Percentiles rank a stretch among this genome's conserved stretches.
phyloP scores from a whole-genome alignment of 2,113 vertebrate genomes.

The Porphyrio hochstetteri region DNA sequence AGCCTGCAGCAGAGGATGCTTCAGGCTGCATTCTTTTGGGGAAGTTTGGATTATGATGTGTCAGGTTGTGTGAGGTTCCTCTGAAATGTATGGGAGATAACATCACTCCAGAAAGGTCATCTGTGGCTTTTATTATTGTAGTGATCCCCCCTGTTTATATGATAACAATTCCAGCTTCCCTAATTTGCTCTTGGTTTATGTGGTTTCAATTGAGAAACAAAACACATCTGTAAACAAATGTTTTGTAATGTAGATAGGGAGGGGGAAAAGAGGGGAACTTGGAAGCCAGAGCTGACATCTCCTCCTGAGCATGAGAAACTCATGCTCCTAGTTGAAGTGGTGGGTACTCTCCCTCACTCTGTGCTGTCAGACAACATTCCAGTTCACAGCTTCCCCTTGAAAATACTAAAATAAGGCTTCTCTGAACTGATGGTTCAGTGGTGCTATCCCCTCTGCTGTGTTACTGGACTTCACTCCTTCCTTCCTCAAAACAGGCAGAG shows the following conservation, averaged over 20 bases:
- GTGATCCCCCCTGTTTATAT: neutral
- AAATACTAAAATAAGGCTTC: neutral
- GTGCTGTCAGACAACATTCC: neutral
- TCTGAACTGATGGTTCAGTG: neutral
- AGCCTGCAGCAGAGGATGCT: neutral
- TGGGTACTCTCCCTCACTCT: neutral
- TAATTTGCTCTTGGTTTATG: neutral
- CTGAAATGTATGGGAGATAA: neutral
- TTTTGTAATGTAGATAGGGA: neutral
- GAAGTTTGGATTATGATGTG: neutral
- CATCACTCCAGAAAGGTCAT: conserved; percentile 4
- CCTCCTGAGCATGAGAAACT: neutral
- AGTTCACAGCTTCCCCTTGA: neutral
- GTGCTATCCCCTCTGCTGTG: neutral
- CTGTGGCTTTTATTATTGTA: neutral
- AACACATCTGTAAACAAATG: neutral
- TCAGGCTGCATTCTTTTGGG: neutral
- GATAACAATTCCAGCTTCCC: neutral
- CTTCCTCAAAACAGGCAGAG: neutral
- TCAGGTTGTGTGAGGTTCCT: neutral
- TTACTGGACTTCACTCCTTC: neutral
- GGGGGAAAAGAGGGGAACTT: neutral
- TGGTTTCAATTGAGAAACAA: neutral
- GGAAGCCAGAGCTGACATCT: conserved; percentile 4
- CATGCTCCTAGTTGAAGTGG: neutral